Percentiles rank a stretch among this genome's conserved stretches.
phyloP scores from a whole-genome alignment of 2,888 invertebrate genomes.

The Aphrophora alni region DNA sequence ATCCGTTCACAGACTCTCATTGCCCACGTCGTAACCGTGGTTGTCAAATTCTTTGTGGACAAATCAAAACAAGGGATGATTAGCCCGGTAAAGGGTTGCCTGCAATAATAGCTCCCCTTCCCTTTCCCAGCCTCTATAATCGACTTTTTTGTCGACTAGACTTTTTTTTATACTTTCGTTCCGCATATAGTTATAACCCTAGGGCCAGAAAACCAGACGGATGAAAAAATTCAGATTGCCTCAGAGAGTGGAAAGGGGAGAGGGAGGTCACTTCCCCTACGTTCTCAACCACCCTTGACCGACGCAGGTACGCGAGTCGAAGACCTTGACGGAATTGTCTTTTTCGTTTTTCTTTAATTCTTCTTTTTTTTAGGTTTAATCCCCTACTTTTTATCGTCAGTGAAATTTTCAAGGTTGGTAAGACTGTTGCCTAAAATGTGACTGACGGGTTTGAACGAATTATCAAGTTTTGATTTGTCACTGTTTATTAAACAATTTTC shows the following conservation, averaged over 20 bases:
- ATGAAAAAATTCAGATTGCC: conserved; percentile 36
- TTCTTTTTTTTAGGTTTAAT: too few relatives aligned
- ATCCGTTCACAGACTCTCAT: too few relatives aligned
- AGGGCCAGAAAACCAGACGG: conserved; percentile 36
- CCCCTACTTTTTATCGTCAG: too few relatives aligned
- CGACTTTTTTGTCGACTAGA: background rate
- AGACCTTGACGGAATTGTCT: background rate
- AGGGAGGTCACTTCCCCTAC: conserved; percentile 25
- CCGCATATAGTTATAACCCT: conserved; percentile 22
- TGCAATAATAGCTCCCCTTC: background rate
- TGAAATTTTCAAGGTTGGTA: too few relatives aligned
- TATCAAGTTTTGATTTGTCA: too few relatives aligned
- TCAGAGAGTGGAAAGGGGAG: conserved; percentile 9
- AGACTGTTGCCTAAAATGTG: too few relatives aligned
- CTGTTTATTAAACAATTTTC: too few relatives aligned
- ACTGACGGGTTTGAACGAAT: too few relatives aligned
- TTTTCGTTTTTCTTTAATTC: too few relatives aligned
- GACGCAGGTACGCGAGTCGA: background rate
- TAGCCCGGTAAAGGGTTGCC: background rate
- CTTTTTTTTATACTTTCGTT: conserved; percentile 15
- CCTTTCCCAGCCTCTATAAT: background rate
- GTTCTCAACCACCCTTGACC: conserved; percentile 12
- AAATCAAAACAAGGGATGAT: background rate
- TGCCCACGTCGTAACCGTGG: too few relatives aligned
- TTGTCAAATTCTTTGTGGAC: too few relatives aligned